A percentile compares a stretch with the other conserved stretches of the same genome.
Conservation (phyloP, 2,888 invertebrate species). For the Noctua comes region DNA sequence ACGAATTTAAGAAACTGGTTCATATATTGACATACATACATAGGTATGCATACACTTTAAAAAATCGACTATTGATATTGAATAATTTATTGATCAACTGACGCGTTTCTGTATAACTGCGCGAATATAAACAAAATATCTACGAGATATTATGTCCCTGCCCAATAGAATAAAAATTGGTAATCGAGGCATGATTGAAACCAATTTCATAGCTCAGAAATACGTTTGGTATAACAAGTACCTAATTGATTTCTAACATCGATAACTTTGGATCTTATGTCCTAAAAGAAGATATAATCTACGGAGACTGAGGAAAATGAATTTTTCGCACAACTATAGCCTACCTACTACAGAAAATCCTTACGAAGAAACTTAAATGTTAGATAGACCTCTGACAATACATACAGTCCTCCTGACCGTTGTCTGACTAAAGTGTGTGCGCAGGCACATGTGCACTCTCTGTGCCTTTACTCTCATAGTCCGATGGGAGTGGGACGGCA, state of each 20-base stretch:
- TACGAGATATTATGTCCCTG: not conserved
- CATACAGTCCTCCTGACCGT: too few species aligned
- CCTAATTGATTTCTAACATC: constrained; percentile 4
- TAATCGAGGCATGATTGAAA: not conserved
- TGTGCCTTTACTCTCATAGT: too few species aligned
- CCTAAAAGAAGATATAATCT: not conserved
- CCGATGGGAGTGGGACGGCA: too few species aligned
- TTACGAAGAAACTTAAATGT: not conserved
- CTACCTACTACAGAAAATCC: not conserved
- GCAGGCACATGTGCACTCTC: too few species aligned
- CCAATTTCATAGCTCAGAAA: not conserved
- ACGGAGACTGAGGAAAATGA: not conserved
- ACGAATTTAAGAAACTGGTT: constrained; percentile 34
- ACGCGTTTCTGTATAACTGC: not conserved
- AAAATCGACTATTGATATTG: not conserved
- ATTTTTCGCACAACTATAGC: not conserved
- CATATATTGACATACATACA: not conserved
- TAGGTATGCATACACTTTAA: not conserved
- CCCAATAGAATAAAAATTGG: constrained; percentile 1
- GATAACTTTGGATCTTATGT: not conserved
- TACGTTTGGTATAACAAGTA: not conserved
- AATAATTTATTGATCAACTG: not conserved
- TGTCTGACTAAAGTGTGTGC: too few species aligned
- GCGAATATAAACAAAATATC: not conserved
- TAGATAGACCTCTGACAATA: not conserved